These are phyloP conservation scores for Nasua narica DNA, from an alignment of 2,797 vertebrate species.

Conservation along the genomic window DNA sequence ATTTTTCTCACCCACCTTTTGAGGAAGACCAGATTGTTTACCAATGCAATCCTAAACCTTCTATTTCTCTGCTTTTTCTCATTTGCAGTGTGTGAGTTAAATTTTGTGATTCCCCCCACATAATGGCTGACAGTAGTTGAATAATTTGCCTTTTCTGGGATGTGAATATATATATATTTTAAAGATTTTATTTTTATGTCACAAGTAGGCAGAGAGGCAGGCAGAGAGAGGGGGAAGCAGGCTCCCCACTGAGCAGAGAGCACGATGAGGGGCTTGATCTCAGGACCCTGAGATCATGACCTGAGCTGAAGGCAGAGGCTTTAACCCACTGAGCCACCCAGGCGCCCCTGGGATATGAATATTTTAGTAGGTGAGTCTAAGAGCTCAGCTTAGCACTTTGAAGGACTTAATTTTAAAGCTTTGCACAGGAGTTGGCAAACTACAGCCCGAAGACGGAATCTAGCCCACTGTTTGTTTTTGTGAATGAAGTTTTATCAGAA, in stretches of 20 bases:
- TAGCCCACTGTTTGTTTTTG: background rate
- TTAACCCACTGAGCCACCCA: too few species aligned
- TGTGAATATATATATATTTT: too few species aligned
- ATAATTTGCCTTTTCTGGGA: background rate
- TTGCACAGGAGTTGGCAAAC: background rate
- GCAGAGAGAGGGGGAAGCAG: too few species aligned
- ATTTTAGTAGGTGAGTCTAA: background rate
- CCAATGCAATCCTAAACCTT: background rate
- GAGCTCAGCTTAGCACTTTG: background rate
- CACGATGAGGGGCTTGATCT: too few species aligned
- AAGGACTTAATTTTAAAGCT: background rate
- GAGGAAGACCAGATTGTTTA: background rate
- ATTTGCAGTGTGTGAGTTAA: background rate
- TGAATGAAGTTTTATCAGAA: slow-evolving; percentile 20
- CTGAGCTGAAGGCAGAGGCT: too few species aligned
- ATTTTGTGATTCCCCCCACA: background rate
- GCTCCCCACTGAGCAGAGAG: too few species aligned
- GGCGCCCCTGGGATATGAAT: background rate
- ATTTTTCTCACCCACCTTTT: background rate
- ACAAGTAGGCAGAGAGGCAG: too few species aligned
- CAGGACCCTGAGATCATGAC: too few species aligned
- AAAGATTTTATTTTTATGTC: too few species aligned
- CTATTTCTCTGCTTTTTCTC: background rate
- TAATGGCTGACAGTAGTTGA: background rate
- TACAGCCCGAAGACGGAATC: background rate